These are phyloP conservation scores for Nipponia nippon DNA, from an alignment of 2,113 vertebrate genomes.

Conservation along the genomic window DNA sequence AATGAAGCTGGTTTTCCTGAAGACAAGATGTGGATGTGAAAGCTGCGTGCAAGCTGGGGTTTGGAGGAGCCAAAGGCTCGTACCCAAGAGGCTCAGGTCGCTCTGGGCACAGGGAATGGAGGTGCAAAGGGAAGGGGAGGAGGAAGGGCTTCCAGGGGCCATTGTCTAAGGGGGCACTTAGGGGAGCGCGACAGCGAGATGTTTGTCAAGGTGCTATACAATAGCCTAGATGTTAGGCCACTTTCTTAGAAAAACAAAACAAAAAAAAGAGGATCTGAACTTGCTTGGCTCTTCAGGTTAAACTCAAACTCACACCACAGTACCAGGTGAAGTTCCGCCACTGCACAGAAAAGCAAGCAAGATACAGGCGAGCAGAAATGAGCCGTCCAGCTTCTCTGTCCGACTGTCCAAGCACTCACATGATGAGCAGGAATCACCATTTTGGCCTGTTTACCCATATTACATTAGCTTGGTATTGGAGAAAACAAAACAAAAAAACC, in stretches of 20 bases:
- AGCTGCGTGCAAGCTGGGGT: not conserved
- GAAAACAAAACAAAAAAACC: not conserved
- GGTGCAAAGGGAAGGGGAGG: not conserved
- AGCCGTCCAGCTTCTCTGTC: not conserved
- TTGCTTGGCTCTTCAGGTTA: not conserved
- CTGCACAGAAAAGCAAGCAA: not conserved
- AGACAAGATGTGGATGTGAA: not conserved
- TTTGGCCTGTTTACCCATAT: not conserved
- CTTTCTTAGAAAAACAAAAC: not conserved
- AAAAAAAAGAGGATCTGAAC: not conserved
- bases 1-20: not conserved
- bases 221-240: no score
- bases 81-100: not conserved
- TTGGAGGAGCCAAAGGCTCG: not conserved
- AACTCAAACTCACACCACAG: not conserved
- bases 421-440: not conserved
- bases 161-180: not conserved
- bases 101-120: not conserved
- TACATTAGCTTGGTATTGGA: not conserved
- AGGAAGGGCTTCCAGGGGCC: not conserved
- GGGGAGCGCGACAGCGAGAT: not conserved
- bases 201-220: not conserved
- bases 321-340: not conserved
- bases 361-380: accelerated
- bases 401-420: not conserved